Conservation (phyloP, 2,888 invertebrate species). For the Tenthredo scrophulariae region DNA sequence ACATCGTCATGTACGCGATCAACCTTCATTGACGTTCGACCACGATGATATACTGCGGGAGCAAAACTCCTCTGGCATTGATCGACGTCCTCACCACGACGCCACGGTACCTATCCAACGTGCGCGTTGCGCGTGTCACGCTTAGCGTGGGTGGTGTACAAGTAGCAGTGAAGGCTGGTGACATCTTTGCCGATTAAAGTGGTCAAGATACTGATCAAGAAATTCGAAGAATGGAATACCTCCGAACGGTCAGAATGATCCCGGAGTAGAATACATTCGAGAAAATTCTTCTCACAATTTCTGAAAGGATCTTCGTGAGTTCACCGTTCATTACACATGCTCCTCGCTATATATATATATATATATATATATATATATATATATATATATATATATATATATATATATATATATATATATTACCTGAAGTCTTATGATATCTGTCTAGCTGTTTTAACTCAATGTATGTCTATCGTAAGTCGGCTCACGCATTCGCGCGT, state of each 20-base stretch:
- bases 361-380: background rate
- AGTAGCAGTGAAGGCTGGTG: background rate
- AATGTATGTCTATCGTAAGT: slow-evolving; percentile 43
- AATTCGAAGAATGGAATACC: background rate
- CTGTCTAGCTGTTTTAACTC: slow-evolving; percentile 13
- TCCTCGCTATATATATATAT: background rate
- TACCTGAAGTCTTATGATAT: background rate
- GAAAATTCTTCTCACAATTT: background rate
- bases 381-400: background rate
- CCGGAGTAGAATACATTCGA: background rate
- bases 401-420: background rate
- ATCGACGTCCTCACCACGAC: slow-evolving; percentile 22
- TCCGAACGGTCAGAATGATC: background rate
- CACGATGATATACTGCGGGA: slow-evolving; percentile 41
- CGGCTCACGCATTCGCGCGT: slow-evolving; percentile 55
- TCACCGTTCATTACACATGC: background rate
- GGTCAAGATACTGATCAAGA: slow-evolving; percentile 9
- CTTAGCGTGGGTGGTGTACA: slow-evolving; percentile 44
- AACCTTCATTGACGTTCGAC: slow-evolving; percentile 49
- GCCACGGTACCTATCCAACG: background rate
- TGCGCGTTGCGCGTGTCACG: slow-evolving; percentile 40
- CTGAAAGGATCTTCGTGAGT: background rate
- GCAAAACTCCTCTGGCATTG: slow-evolving; percentile 51
- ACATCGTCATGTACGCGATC: slow-evolving; percentile 43
- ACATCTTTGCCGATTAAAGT: slow-evolving; percentile 19